Base-by-base conservation (phyloP, 1,140 invertebrate genomes). In the Tetraneura akinire region DNA sequence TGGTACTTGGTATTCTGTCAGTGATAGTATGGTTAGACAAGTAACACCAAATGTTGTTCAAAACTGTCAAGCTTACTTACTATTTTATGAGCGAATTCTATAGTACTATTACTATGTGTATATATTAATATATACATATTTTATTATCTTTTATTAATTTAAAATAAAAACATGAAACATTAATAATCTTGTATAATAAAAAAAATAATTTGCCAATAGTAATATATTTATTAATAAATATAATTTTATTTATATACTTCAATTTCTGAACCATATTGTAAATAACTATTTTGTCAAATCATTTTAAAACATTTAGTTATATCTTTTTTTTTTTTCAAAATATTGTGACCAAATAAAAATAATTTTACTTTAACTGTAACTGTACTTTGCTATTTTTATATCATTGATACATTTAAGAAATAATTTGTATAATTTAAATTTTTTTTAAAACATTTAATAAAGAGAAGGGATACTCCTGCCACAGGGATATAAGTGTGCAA, bases 21-120 rank as follows among this genome's bases (percentile, higher is more conserved):
- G 96, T 80, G 97, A 98, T 87, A 92, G 91, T 78, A 87, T 88
- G 83, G 95, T 98, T 0, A 88, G 87, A 42, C 91, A 95, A 85
- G 92, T 95, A 9, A 89, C 89, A 53, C 93, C 96, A 86, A 89
- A 90, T 53, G 88, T 89, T 71, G 96, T 98, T 55, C 87, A 97
- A n/a, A 88, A 89, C 82, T 91, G 91, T 53, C 93, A 98, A 87
- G 97, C 97, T n/a, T 99, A 98, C 87, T 88, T 99, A 57, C 88
- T 99, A 21, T 99, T 99, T 86, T 99, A 99, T 86, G 96, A 98
- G 87, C 89, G 95, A 85, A 91, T 95, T 84, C 87, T 91, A 84
- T 93, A 90, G 80, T 80, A 57, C 47, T 11, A 1, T 21, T 66
- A 37, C 3, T 57, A 42, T 53, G n/a, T 47, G 21, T 51, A 1